These are phyloP conservation scores for Mycteria americana DNA, from an alignment of 2,797 vertebrate species.

Conservation along the genomic window DNA sequence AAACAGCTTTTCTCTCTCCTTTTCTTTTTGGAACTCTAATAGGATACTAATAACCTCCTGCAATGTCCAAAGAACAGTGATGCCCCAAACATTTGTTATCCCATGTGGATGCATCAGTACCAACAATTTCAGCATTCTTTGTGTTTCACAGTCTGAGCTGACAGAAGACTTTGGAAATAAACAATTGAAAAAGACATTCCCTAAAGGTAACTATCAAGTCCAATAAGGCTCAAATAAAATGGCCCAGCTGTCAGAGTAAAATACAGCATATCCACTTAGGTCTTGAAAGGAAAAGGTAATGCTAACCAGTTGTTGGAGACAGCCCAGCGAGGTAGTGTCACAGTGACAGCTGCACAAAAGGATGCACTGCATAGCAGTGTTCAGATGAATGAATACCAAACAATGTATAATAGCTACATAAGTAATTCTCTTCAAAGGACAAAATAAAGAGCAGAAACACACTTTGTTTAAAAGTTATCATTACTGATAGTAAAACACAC, in stretches of 20 bases:
- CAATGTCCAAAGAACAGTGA: background rate
- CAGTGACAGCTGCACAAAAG: slow-evolving; percentile 56
- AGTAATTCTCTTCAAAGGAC: slow-evolving; percentile 39
- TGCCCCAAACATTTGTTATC: background rate
- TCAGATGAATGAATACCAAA: slow-evolving; percentile 42
- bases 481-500: background rate
- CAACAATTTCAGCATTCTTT: slow-evolving; percentile 70
- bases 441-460: slow-evolving; percentile 27
- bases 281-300: slow-evolving; percentile 71
- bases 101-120: background rate
- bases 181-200: slow-evolving; percentile 79
- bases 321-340: slow-evolving; percentile 63
- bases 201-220: slow-evolving; percentile 80
- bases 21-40: background rate
- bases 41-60: background rate
- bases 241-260: slow-evolving; percentile 77
- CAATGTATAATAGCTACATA: slow-evolving; percentile 23
- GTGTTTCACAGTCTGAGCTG: slow-evolving; percentile 70
- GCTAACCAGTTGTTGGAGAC: slow-evolving; percentile 69
- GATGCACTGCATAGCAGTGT: background rate
- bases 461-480: slow-evolving; percentile 26
- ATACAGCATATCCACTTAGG: slow-evolving; percentile 75
- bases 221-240: slow-evolving; percentile 82
- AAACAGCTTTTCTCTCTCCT: background rate
- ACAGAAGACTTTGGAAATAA: slow-evolving; percentile 76